Conservation (phyloP, 2,888 invertebrate genomes). For the Aleiodes alternator region DNA sequence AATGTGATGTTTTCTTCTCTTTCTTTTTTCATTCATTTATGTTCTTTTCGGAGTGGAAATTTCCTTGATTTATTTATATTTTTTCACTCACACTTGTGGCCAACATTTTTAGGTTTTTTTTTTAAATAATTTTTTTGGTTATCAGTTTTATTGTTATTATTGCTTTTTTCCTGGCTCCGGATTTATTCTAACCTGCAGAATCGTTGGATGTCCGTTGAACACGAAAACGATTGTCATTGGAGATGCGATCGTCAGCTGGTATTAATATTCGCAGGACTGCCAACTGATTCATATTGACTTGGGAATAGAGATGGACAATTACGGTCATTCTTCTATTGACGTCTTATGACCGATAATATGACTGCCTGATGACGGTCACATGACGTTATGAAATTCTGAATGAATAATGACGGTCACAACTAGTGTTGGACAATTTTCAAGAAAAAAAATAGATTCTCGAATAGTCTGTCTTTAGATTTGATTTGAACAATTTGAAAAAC, state of each 20-base stretch:
- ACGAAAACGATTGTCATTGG: slow-evolving; percentile 69
- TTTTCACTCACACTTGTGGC: not conserved
- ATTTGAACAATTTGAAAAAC: too few relatives aligned
- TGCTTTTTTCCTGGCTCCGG: slow-evolving; percentile 10
- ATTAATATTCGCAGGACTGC: slow-evolving; percentile 12
- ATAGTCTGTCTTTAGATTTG: too few relatives aligned
- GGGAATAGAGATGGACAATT: too few relatives aligned
- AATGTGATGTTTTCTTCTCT: slow-evolving; percentile 21
- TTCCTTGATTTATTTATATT: slow-evolving; percentile 41
- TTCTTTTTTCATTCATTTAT: slow-evolving; percentile 14
- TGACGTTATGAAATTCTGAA: too few relatives aligned
- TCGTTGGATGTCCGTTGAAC: slow-evolving; percentile 53
- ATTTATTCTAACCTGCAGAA: slow-evolving; percentile 56
- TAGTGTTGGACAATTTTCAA: too few relatives aligned
- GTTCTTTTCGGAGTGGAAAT: slow-evolving; percentile 1
- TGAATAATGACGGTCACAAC: too few relatives aligned
- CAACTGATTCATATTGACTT: not conserved
- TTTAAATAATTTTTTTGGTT: slow-evolving; percentile 2
- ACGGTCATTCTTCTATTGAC: too few relatives aligned
- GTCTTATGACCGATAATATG: too few relatives aligned
- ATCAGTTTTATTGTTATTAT: slow-evolving; percentile 29
- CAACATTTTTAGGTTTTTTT: not conserved
- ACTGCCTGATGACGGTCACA: too few relatives aligned
- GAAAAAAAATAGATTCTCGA: too few relatives aligned
- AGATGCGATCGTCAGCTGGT: slow-evolving; percentile 49